Base-by-base conservation (phyloP, 2,797 vertebrate genomes). In the Tachyglossus aculeatus region DNA sequence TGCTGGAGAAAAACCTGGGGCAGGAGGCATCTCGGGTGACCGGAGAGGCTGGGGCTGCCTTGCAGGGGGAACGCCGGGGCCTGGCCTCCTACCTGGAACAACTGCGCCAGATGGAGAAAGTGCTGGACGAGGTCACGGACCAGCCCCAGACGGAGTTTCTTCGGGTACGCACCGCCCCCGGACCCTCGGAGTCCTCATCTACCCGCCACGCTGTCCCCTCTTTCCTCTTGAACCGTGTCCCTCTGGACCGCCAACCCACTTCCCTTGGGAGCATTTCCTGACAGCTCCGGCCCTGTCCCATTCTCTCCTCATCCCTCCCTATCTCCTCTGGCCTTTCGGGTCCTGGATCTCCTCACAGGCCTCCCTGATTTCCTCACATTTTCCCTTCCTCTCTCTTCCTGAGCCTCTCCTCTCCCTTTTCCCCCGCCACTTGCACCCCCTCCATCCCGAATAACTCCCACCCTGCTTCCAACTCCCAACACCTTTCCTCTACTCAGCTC, bases 141-240 rank as follows among this genome's bases (percentile, higher is more conserved):
- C 88, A 91, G 52, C 81, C 83, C 0, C 90, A 91, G 77, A 91
- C 89, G 0, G 90, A 89, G 43, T 91, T 91, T 65, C 88, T 91
- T 12, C 84, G 81, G 88, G 90, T 91, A 73, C 90, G 86, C 9
- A 1, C n/a, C n/a, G n/a, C n/a, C n/a, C n/a, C n/a, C n/a, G n/a
- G n/a, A n/a, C n/a, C n/a, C n/a, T n/a, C n/a, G n/a, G n/a, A n/a
- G n/a, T n/a, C n/a, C n/a, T n/a, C n/a, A n/a, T n/a, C n/a, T n/a
- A n/a, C n/a, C n/a, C n/a, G n/a, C n/a, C n/a, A n/a, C n/a, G n/a
- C n/a, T n/a, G n/a, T n/a, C n/a, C n/a, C n/a, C n/a, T n/a, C n/a
- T n/a, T n/a, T n/a, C n/a, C n/a, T n/a, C n/a, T n/a, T n/a, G n/a
- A n/a, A n/a, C n/a, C n/a, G n/a, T n/a, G n/a, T n/a, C n/a, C n/a